These are phyloP conservation scores for Drosophila borborema DNA, from an alignment of 2,888 invertebrate species.

Conservation along the genomic window DNA sequence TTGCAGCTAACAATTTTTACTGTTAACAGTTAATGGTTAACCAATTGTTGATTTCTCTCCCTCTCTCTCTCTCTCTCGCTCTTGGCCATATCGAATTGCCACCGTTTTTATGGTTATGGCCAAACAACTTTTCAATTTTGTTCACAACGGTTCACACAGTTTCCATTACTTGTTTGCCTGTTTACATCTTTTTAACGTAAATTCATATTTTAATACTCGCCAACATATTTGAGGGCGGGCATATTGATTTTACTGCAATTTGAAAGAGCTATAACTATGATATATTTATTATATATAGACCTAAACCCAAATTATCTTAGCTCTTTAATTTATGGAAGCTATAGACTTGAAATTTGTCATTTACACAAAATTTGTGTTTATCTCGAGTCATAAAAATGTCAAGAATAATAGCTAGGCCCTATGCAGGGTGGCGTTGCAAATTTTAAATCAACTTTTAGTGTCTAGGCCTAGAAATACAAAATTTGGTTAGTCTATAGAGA, in stretches of 20 bases:
- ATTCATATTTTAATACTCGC: constrained; percentile 11
- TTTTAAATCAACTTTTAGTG: neutral
- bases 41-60: constrained; percentile 57
- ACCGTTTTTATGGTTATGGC: constrained; percentile 77
- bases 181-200: constrained; percentile 63
- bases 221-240: neutral
- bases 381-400: neutral
- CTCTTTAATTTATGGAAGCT: neutral
- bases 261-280: too few relatives aligned
- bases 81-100: constrained; percentile 61
- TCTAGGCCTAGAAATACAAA: neutral
- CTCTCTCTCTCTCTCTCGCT: neutral
- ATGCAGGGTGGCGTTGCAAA: neutral
- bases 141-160: constrained; percentile 67
- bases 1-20: constrained; percentile 30
- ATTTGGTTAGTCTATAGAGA: neutral
- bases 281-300: neutral
- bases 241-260: neutral
- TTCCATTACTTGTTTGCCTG: constrained; percentile 51
- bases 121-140: constrained; percentile 78
- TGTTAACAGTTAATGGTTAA: constrained; percentile 39
- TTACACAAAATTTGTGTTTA: neutral
- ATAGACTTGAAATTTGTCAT: neutral
- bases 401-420: neutral
- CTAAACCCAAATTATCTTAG: neutral